Evolutionary conservation across 2,113 vertebrate genomes (phyloP).

Genomic region (Actinemys pallida): DNA sequence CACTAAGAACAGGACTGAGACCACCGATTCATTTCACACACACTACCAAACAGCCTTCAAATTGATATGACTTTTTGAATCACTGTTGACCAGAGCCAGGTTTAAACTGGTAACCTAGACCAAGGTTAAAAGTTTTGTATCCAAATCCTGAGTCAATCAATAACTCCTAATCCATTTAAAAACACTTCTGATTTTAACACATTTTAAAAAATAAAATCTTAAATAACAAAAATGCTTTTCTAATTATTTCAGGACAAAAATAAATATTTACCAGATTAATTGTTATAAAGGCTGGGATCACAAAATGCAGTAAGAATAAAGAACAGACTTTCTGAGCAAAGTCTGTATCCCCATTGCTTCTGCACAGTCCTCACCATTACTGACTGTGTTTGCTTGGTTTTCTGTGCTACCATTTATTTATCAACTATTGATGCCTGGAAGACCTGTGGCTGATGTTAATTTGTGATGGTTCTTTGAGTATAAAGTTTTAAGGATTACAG

Average conservation of each 20-base stretch:
- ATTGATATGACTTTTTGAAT: neutral
- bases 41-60: neutral
- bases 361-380: too few relatives aligned
- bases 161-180: neutral
- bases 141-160: neutral
- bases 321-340: neutral
- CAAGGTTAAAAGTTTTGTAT: neutral
- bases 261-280: neutral
- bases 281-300: neutral
- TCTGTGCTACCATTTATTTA: too few relatives aligned
- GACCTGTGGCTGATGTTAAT: too few relatives aligned
- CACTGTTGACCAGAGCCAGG: neutral
- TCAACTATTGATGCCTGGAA: too few relatives aligned
- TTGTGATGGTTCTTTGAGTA: too few relatives aligned
- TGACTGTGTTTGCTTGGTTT: too few relatives aligned
- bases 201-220: neutral
- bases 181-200: neutral
- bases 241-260: neutral
- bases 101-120: neutral
- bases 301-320: neutral
- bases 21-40: neutral
- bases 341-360: neutral
- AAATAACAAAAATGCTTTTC: neutral
- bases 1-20: neutral
- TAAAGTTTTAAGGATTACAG: too few relatives aligned